Conservation (phyloP, 2,113 vertebrate species). For the Copsychus sechellarum region DNA sequence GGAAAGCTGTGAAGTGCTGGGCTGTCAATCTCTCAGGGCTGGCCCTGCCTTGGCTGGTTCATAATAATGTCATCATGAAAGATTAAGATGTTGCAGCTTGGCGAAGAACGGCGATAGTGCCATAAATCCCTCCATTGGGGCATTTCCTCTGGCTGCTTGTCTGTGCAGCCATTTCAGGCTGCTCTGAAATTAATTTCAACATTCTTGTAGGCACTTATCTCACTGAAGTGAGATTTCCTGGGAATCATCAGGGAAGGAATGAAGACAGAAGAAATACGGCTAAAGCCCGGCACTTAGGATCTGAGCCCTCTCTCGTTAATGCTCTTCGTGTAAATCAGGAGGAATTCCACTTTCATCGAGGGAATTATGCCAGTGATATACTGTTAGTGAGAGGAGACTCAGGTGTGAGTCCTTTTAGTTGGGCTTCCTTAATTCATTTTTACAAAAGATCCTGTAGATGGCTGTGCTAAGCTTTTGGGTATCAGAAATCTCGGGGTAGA, state of each 20-base stretch:
- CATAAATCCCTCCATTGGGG: conserved; percentile 21
- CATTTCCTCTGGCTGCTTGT: conserved; percentile 29
- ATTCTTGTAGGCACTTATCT: conserved; percentile 40
- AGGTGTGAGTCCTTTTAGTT: not conserved
- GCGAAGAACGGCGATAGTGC: not conserved
- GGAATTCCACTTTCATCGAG: conserved; percentile 27
- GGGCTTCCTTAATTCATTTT: not conserved
- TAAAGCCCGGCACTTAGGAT: not conserved
- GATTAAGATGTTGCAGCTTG: conserved; percentile 37
- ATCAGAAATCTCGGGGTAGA: not conserved
- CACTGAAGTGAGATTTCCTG: conserved; percentile 58
- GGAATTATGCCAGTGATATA: conserved; percentile 9
- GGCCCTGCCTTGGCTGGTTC: not conserved
- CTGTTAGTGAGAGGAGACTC: conserved; percentile 7
- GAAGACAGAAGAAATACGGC: conserved; percentile 43
- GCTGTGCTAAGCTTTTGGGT: not conserved
- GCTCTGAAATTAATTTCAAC: conserved; percentile 42
- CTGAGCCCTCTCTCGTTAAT: conserved; percentile 38
- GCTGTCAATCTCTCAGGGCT: not conserved
- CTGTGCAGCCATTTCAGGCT: not conserved
- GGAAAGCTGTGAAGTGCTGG: not conserved
- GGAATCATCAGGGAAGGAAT: conserved; percentile 11
- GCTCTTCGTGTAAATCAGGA: conserved; percentile 36
- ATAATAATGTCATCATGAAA: conserved; percentile 26
- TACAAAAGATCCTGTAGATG: not conserved